These are phyloP conservation scores for Adineta ricciae DNA, from an alignment of 2,888 invertebrate species.

Conservation along the genomic window DNA sequence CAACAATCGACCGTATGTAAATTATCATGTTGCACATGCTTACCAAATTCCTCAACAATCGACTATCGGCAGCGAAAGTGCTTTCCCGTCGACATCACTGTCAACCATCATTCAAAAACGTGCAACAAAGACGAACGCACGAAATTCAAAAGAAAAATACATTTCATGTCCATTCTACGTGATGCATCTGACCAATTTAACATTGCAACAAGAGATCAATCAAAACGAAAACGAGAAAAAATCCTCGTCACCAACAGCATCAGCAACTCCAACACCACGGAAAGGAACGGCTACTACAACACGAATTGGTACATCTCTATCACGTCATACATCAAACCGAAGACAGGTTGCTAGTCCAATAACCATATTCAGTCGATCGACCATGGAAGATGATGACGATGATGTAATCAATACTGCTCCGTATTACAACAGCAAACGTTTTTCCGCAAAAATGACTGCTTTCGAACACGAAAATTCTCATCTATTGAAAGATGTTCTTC, in stretches of 20 bases:
- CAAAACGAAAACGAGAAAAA: background rate
- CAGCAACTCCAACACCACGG: background rate
- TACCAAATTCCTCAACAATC: slow-evolving; percentile 20
- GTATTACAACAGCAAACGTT: background rate
- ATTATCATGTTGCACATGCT: background rate
- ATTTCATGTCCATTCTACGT: background rate
- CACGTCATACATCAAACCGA: background rate
- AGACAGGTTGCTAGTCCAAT: background rate
- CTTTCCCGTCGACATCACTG: background rate
- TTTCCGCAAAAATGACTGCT: background rate
- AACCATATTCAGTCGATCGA: background rate
- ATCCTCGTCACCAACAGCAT: background rate
- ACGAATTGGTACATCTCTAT: background rate
- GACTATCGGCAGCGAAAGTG: background rate
- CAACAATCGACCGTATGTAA: background rate
- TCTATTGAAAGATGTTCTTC: background rate
- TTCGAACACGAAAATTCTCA: background rate
- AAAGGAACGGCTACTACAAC: background rate
- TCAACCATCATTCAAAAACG: background rate
- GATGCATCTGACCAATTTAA: background rate
- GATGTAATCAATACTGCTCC: background rate
- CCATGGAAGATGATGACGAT: background rate
- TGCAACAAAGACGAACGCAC: background rate
- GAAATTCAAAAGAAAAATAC: background rate
- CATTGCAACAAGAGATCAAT: background rate